Evolutionary conservation across 2,797 vertebrate genomes (phyloP).

Genomic region (Chromobotia macracanthus): DNA sequence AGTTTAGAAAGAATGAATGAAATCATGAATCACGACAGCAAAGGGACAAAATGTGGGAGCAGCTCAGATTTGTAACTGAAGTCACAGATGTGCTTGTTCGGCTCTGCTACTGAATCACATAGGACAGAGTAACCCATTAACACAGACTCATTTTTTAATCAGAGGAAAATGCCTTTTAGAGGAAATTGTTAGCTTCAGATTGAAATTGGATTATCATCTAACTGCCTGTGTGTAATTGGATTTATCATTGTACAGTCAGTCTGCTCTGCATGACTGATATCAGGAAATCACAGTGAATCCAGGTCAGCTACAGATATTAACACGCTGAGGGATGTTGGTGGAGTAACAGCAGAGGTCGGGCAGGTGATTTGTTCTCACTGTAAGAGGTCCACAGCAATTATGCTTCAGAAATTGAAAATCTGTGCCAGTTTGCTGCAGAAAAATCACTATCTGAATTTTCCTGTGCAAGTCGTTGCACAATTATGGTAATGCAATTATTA

Average conservation of each 20-base stretch:
- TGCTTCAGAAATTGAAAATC: neutral
- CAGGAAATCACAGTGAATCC: conserved; percentile 15
- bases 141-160: conserved; percentile 33
- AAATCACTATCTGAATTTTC: neutral
- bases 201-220: conserved; percentile 52
- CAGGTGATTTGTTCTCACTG: neutral
- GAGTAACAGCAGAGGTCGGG: neutral
- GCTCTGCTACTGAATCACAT: conserved; percentile 28
- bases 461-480: neutral
- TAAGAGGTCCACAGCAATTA: neutral
- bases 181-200: conserved; percentile 34
- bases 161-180: conserved; percentile 26
- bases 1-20: conserved; percentile 32
- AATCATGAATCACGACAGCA: conserved; percentile 4
- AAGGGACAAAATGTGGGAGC: conserved; percentile 31
- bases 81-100: conserved; percentile 18
- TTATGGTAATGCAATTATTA: neutral
- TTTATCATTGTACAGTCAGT: conserved; percentile 22
- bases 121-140: conserved; percentile 37
- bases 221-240: conserved; percentile 42
- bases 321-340: neutral
- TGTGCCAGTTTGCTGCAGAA: neutral
- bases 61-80: neutral
- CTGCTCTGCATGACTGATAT: conserved; percentile 19
- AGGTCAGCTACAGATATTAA: conserved; percentile 28